Base-by-base conservation (phyloP, 1,140 invertebrate genomes). In the Magallana gigas region DNA sequence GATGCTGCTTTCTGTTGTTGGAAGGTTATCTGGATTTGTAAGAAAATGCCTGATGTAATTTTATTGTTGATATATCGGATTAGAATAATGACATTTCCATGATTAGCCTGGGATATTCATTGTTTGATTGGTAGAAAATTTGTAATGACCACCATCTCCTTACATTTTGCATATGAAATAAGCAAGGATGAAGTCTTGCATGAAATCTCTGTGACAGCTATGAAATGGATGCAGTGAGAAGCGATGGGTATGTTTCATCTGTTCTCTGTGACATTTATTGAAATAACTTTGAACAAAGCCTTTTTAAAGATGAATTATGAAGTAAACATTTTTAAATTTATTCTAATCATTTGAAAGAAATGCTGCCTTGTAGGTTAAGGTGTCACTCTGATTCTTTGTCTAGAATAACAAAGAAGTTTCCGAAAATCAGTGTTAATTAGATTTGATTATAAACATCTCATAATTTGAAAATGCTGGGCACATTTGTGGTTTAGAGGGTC, bases 1-100 rank as follows among this genome's bases (percentile, higher is more conserved):
- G 23, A 8, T 76, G 68, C 68, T 29, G 18, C 29, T 76, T 76
- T 76, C 18, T 29, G 23, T 76, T 29, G 68, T 29, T 76, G 68
- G 68, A 29, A 29, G 23, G 68, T 29, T 76, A 76, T 76, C 23
- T 29, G 36, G 68, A 76, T 29, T 76, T 76, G 68, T 76, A 76
- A 76, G 68, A 76, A 36, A 76, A 76, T 76, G 18, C 68, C 68
- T 76, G 68, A 76, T 76, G 68, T 76, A 9, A 76, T 76, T 76
- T 76, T 76, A 76, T 76, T 76, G 68, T 76, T 76, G 68, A 23
- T 29, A 76, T 76, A 76, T 76, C 68, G 23, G 68, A 76, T 76
- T 76, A 76, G 68, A 76, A 23, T 64, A 18, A 64, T 76, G 12
- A 8, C 14, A 29, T 29, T 76, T 76, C 23, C 23, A 36, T 76